phyloP scores from a whole-genome alignment of 37 sponge, comb jelly and placozoan species.

The Agelas oroides region DNA sequence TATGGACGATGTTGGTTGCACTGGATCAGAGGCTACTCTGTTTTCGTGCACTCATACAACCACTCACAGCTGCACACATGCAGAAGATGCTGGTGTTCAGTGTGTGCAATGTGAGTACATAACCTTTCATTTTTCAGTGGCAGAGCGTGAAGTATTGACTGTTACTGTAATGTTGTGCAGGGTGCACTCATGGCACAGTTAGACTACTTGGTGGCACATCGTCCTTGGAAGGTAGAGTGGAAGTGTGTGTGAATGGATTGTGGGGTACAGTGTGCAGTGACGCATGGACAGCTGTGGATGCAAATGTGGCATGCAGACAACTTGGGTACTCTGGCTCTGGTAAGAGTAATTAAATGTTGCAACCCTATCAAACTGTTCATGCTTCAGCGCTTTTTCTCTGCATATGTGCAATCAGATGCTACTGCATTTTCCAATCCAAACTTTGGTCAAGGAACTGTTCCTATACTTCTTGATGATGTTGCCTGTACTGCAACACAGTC shows the following conservation, averaged over 20 bases:
- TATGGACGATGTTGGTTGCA: background rate
- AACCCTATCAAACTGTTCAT: no score
- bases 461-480: background rate
- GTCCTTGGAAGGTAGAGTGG: conserved; percentile 25
- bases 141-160: no score
- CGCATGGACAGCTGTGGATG: conserved; percentile 19
- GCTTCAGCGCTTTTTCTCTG: no score
- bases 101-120: background rate
- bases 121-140: background rate
- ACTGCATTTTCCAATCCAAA: no score
- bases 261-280: conserved; percentile 38
- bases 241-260: conserved; percentile 15
- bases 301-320: background rate
- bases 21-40: background rate
- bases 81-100: background rate
- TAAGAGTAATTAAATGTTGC: background rate
- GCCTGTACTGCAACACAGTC: background rate
- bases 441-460: background rate
- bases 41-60: background rate
- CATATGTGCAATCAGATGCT: no score
- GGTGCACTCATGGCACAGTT: conserved; percentile 15
- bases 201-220: conserved; percentile 9
- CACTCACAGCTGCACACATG: background rate
- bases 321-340: conserved; percentile 10
- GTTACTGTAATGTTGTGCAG: background rate